Evolutionary conservation across 2,113 vertebrate species (phyloP).

Genomic region (Ifrita kowaldi): DNA sequence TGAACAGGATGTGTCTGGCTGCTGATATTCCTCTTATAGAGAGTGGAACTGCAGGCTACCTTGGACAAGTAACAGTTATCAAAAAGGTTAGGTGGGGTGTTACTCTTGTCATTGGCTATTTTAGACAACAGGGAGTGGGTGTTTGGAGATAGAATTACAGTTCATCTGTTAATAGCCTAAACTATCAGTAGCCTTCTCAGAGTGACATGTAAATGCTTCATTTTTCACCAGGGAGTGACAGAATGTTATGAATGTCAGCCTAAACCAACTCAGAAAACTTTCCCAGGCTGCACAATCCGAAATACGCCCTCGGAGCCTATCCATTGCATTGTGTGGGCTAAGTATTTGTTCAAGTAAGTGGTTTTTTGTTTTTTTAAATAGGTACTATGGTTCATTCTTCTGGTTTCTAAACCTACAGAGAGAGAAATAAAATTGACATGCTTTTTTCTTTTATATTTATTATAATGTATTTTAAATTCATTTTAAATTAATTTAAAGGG

Average conservation of each 20-base stretch:
- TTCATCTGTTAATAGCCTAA: neutral
- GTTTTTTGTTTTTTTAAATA: neutral
- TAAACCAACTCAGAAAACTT: conserved; percentile 96
- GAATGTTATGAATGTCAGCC: conserved; percentile 98
- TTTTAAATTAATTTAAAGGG: neutral
- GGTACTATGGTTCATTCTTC: neutral
- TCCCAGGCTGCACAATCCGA: conserved; percentile 97
- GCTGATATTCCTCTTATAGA: conserved; percentile 95
- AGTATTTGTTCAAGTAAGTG: conserved; percentile 97
- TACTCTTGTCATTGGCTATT: neutral
- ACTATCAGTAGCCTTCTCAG: neutral
- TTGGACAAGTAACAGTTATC: conserved; percentile 96
- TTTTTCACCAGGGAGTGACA: conserved; percentile 83
- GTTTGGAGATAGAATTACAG: neutral
- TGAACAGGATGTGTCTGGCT: conserved; percentile 98
- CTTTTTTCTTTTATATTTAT: neutral
- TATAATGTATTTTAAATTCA: neutral
- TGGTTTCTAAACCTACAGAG: neutral
- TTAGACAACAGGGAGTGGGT: neutral
- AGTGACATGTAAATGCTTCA: neutral
- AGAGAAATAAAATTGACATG: neutral
- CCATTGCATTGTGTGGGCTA: conserved; percentile 99
- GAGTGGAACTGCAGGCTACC: conserved; percentile 96
- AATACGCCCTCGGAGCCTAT: conserved; percentile 98
- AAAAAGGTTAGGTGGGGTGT: conserved; percentile 83